phyloP scores from a whole-genome alignment of 2,113 vertebrate species.

The Erpornis zantholeuca region DNA sequence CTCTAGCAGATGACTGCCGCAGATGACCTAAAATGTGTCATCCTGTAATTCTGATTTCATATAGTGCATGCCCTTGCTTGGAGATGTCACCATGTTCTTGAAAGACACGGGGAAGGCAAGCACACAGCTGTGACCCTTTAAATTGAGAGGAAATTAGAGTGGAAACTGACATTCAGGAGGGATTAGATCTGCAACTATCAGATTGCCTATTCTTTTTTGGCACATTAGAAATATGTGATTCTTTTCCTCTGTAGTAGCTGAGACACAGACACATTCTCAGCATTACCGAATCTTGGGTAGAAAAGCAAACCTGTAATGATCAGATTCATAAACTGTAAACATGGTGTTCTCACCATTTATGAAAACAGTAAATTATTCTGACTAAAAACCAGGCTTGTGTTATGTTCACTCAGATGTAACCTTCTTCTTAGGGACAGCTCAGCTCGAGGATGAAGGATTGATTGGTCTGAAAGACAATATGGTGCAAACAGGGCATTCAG shows the following conservation, averaged over 20 bases:
- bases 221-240: background rate
- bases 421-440: background rate
- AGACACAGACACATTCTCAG: background rate
- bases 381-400: background rate
- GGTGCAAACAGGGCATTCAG: background rate
- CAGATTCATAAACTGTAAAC: background rate
- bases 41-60: background rate
- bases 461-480: constrained; percentile 23
- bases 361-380: background rate
- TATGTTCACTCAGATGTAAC: background rate
- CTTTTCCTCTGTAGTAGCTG: background rate
- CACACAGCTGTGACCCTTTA: background rate
- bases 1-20: background rate
- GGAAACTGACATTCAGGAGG: background rate
- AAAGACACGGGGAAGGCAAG: background rate
- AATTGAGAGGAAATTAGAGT: background rate
- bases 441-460: background rate
- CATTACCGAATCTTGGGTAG: background rate
- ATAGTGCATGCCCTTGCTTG: background rate
- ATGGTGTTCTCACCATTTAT: background rate
- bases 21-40: background rate
- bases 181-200: background rate
- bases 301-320: background rate
- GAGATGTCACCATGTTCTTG: background rate
- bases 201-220: background rate